Percentiles rank a stretch among this genome's conserved stretches.
These are phyloP conservation scores for Pogonognathellus flavescens DNA, from an alignment of 1,140 invertebrate species.

Conservation along the genomic window DNA sequence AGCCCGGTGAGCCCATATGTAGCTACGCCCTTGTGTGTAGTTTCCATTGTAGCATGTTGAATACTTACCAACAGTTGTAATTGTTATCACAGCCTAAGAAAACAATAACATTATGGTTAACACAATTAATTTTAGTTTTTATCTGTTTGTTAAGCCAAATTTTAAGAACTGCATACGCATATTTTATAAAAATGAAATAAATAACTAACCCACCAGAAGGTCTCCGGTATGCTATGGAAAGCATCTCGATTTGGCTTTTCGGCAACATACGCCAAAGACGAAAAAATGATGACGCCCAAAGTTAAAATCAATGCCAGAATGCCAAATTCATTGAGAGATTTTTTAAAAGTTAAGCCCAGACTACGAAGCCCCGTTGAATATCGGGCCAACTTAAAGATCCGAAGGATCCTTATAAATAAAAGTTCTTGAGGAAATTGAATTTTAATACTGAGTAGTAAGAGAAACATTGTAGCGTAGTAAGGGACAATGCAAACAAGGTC, in stretches of 20 bases:
- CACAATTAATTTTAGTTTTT: conserved; percentile 66
- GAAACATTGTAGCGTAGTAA: conserved; percentile 68
- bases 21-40: too few relatives aligned
- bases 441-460: conserved; percentile 59
- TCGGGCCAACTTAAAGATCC: conserved; percentile 70
- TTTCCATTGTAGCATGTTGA: too few relatives aligned
- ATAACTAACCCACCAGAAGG: conserved; percentile 72
- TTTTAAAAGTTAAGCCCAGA: conserved; percentile 72
- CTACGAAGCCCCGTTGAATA: conserved; percentile 72
- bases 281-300: conserved; percentile 21
- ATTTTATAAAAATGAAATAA: too few relatives aligned
- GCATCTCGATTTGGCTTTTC: conserved; percentile 49
- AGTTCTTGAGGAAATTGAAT: conserved; percentile 66
- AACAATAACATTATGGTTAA: conserved; percentile 71
- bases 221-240: conserved; percentile 70
- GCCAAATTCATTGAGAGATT: conserved; percentile 51
- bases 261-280: conserved; percentile 60
- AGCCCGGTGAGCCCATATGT: too few relatives aligned
- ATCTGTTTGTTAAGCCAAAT: too few relatives aligned
- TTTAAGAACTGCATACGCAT: too few relatives aligned
- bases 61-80: conserved; percentile 72
- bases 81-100: conserved; percentile 72
- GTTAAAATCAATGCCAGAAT: neutral
- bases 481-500: conserved; percentile 76
- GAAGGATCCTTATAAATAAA: conserved; percentile 68